Base-by-base conservation (phyloP, 92 coral and sea anemone genomes). In the Desmophyllum pertusum region DNA sequence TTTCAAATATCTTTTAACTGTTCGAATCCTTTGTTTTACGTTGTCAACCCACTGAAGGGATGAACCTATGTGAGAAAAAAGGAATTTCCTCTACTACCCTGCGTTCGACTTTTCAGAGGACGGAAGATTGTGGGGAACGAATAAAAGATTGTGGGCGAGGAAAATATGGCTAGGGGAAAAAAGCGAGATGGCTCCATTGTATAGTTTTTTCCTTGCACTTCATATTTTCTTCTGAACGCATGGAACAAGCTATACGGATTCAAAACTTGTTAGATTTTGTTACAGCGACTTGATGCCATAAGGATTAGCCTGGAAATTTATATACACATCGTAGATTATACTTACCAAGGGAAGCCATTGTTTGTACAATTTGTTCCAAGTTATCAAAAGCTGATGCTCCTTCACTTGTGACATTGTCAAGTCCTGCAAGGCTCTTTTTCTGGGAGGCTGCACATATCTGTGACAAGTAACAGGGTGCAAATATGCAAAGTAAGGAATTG, bases 391-490 rank as follows among this genome's bases (percentile, higher is more conserved):
- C 84, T 30, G 68, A 31, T n/a, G 70, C 42, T 31, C 91, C 91
- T 31, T 83, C 87, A 10, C 66, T 63, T 51, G 84, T 66, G 4
- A 78, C 68, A 40, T 73, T 88, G 50, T 83, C 88, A 13, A 82
- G 73, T 11, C 87, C 91, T 30, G 91, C 79, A 69, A 88, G 91
- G 39, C 77, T 48, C 71, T 82, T 88, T 31, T 52, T 81, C 57
- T 81, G 61, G 38, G 87, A 87, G 5, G 90, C 81, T 51, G 83
- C 83, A 64, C 90, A 87, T 29, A 67, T 35, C 90, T 75, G 73
- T 31, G 50, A 66, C 42, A 66, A 5, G 35, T 6, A 75, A 17
- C 33, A 6, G 33, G 1, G 39, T 75, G 33, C 2, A 29, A 73
- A 73, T 72, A n/a, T 19, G 9, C 14, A 70, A 70, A 70, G 4